Percentiles rank a stretch among this genome's conserved stretches.
Evolutionary conservation across 2,888 invertebrate species (phyloP).

Genomic region (Leucania comma): DNA sequence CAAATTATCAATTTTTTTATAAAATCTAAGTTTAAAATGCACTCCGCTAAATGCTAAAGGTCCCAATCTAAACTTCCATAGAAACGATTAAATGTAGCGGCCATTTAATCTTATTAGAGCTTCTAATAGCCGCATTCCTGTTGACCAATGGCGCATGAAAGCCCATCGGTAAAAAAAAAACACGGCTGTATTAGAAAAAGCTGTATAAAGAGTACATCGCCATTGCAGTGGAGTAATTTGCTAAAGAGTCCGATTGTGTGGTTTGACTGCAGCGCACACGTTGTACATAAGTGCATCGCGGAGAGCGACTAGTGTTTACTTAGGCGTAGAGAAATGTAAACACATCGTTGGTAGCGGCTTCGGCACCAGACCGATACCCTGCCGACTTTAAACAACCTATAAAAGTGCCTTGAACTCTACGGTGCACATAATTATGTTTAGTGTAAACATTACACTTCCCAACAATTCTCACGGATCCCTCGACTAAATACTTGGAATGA

Average conservation of each 20-base stretch:
- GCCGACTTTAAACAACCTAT: conserved; percentile 68
- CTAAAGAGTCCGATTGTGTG: conserved; percentile 50
- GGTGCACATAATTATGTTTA: conserved; percentile 73
- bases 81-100: conserved; percentile 2
- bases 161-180: conserved; percentile 10
- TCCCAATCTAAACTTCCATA: not conserved
- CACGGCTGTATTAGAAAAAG: conserved; percentile 9
- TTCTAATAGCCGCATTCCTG: conserved; percentile 3
- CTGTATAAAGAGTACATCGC: not conserved
- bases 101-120: conserved; percentile 13
- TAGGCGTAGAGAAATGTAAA: conserved; percentile 80
- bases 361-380: conserved; percentile 59
- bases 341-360: conserved; percentile 70
- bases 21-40: conserved; percentile 14
- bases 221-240: conserved; percentile 44
- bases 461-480: conserved; percentile 57
- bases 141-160: conserved; percentile 14
- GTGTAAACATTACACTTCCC: conserved; percentile 74
- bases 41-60: conserved; percentile 1
- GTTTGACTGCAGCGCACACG: conserved; percentile 52
- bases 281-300: conserved; percentile 63
- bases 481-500: conserved; percentile 29
- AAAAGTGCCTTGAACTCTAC: conserved; percentile 78
- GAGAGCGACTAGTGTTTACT: conserved; percentile 75
- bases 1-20: conserved; percentile 2